Evolutionary conservation across 2,888 invertebrate species (phyloP).

Genomic region (Elmis aenea): DNA sequence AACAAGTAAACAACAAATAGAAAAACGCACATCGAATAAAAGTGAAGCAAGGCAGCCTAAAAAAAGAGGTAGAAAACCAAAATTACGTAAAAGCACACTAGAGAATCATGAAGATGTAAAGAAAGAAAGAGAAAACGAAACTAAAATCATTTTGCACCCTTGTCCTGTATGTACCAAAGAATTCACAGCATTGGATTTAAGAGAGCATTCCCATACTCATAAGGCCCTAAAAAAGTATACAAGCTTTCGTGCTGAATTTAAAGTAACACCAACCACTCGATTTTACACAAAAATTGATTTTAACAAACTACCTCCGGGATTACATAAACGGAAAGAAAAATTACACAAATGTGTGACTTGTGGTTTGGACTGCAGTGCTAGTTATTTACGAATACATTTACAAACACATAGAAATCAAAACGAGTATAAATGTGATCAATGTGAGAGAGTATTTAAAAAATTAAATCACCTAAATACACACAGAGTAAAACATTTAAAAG

Average conservation of each 20-base stretch:
- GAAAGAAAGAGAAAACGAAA: constrained; percentile 4
- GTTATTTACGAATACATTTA: constrained; percentile 29
- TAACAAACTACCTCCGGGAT: constrained; percentile 6
- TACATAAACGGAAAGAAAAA: constrained; percentile 26
- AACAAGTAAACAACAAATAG: constrained; percentile 19
- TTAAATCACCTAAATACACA: constrained; percentile 36
- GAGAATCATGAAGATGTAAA: constrained; percentile 3
- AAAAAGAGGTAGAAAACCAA: constrained; percentile 13
- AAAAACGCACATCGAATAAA: constrained; percentile 14
- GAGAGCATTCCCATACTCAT: constrained; percentile 32
- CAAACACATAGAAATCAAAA: constrained; percentile 30
- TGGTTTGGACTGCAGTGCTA: constrained; percentile 24
- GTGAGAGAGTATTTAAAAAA: constrained; percentile 33
- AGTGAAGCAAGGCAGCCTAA: constrained; percentile 7
- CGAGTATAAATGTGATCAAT: constrained; percentile 34
- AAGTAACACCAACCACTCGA: constrained; percentile 21
- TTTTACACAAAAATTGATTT: constrained; percentile 16
- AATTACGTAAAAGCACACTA: background rate
- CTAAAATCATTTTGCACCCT: constrained; percentile 21
- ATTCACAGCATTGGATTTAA: constrained; percentile 29
- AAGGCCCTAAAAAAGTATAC: constrained; percentile 35
- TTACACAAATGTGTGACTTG: constrained; percentile 34
- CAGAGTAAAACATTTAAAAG: constrained; percentile 34
- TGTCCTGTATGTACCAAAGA: constrained; percentile 35
- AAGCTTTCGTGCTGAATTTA: constrained; percentile 23